phyloP scores from a whole-genome alignment of 2,797 vertebrate genomes.

The Hylomyscus alleni region DNA sequence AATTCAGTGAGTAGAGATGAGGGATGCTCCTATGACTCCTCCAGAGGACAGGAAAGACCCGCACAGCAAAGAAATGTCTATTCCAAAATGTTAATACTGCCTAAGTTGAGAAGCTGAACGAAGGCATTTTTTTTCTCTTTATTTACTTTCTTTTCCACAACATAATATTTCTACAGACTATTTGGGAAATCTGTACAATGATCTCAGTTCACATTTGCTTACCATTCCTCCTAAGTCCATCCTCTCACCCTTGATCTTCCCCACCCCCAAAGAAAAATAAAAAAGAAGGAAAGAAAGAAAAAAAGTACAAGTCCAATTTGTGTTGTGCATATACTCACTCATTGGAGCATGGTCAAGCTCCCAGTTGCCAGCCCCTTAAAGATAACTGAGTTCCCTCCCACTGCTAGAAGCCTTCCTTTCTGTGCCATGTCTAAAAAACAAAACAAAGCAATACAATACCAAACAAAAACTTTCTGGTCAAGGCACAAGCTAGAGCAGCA shows the following conservation, averaged over 20 bases:
- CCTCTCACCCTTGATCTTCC: background rate
- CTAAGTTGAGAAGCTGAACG: constrained; percentile 2
- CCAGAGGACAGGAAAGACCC: background rate
- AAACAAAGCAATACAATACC: background rate
- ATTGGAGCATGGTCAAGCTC: background rate
- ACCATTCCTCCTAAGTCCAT: background rate
- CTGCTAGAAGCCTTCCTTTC: background rate
- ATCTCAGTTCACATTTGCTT: background rate
- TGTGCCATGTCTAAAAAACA: background rate
- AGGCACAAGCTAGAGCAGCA: background rate
- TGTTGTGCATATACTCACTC: background rate
- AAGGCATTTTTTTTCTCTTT: background rate
- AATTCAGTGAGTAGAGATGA: background rate
- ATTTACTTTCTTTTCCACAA: background rate
- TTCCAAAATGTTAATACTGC: background rate
- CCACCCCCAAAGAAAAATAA: background rate
- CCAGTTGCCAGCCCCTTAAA: background rate
- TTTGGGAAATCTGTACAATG: background rate
- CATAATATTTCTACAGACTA: background rate
- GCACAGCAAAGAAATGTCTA: background rate
- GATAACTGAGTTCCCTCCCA: background rate
- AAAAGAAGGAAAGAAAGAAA: background rate
- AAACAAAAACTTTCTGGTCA: background rate
- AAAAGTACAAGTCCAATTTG: background rate
- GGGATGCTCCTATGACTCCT: background rate